Evolutionary conservation across 1,140 invertebrate species (phyloP).

Genomic region (Euura saliciscinereae): DNA sequence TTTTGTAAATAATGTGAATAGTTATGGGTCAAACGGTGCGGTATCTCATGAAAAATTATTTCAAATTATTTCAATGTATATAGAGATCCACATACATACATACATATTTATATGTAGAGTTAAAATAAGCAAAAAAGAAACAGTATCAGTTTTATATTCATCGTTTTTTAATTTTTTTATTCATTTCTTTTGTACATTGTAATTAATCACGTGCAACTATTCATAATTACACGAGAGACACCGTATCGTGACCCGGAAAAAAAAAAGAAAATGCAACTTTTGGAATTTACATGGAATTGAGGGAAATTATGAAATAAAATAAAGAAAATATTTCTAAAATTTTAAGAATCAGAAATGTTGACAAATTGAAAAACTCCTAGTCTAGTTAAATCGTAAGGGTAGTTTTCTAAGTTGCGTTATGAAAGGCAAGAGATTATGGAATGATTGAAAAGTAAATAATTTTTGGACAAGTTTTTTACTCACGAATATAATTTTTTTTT

Average conservation of each 20-base stretch:
- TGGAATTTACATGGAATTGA: constrained; percentile 29
- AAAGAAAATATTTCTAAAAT: neutral
- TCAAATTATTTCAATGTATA: neutral
- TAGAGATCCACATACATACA: too few relatives aligned
- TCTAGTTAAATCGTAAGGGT: neutral
- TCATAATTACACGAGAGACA: too few relatives aligned
- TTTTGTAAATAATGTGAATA: neutral
- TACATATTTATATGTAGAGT: too few relatives aligned
- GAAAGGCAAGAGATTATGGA: neutral
- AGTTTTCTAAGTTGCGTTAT: neutral
- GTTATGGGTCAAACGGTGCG: neutral
- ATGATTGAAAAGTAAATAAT: too few relatives aligned
- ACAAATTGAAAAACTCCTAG: neutral
- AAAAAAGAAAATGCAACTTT: neutral
- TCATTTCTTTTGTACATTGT: too few relatives aligned
- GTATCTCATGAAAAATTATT: neutral
- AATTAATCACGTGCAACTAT: too few relatives aligned
- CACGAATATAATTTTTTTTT: too few relatives aligned
- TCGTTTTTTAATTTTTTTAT: neutral
- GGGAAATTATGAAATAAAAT: neutral
- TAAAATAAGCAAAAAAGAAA: neutral
- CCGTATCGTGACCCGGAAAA: too few relatives aligned
- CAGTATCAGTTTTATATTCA: neutral
- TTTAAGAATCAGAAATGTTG: neutral
- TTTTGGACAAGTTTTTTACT: too few relatives aligned